phyloP scores from a whole-genome alignment of 2,113 vertebrate species.

The Gallinago undulata region DNA sequence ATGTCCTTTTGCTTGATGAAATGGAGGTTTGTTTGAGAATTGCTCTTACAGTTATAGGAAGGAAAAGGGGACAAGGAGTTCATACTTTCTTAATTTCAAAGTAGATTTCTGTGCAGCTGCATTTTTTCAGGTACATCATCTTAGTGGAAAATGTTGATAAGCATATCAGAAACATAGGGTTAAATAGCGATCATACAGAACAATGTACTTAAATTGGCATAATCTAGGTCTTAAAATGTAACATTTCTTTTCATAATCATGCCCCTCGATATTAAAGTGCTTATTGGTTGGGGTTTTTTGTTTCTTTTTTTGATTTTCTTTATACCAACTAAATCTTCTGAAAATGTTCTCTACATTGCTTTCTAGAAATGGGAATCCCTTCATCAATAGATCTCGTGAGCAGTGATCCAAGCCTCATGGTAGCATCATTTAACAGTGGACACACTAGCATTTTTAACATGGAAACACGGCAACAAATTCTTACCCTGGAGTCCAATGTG shows the following conservation, averaged over 20 bases:
- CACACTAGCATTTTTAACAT: constrained; percentile 95
- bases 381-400: constrained; percentile 96
- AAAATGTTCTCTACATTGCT: neutral
- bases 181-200: neutral
- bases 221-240: neutral
- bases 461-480: constrained; percentile 91
- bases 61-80: neutral
- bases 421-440: constrained; percentile 92
- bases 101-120: neutral
- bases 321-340: neutral
- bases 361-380: constrained; percentile 90
- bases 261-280: neutral
- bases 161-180: neutral
- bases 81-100: neutral
- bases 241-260: neutral
- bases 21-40: neutral
- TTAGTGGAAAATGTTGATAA: neutral
- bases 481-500: constrained; percentile 86
- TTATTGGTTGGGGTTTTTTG: neutral
- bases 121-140: neutral
- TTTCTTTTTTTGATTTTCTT: neutral
- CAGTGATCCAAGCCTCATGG: constrained; percentile 95
- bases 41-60: neutral
- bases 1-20: neutral
- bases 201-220: neutral